Percentiles rank a stretch among this genome's conserved stretches.
Evolutionary conservation across 2,888 invertebrate species (phyloP).

Genomic region (Drosophila quasianomalipes): DNA sequence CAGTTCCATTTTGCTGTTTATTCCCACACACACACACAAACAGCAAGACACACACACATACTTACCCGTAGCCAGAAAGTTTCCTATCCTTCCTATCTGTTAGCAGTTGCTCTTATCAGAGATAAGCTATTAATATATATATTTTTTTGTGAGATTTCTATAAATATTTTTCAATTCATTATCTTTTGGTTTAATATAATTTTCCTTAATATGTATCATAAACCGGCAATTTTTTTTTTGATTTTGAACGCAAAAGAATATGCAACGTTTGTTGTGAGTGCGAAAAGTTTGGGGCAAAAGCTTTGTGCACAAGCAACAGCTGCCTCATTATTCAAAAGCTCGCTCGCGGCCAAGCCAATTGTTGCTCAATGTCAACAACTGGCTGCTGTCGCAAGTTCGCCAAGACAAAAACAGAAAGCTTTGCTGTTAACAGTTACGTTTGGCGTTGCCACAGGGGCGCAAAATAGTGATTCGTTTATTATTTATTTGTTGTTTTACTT

Average conservation of each 20-base stretch:
- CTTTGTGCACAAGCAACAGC: slow-evolving; percentile 63
- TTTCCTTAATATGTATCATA: not conserved
- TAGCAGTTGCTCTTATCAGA: not conserved
- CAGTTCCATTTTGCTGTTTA: slow-evolving; percentile 52
- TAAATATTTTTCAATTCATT: not conserved
- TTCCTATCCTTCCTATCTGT: slow-evolving; percentile 29
- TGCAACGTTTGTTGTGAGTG: slow-evolving; percentile 20
- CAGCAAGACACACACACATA: slow-evolving; percentile 9
- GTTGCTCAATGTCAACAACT: slow-evolving; percentile 43
- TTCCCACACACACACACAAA: slow-evolving; percentile 27
- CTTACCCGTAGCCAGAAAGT: slow-evolving; percentile 45
- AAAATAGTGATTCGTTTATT: not conserved
- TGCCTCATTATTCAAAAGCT: slow-evolving; percentile 56
- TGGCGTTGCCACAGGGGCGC: slow-evolving; percentile 55
- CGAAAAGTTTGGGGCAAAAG: slow-evolving; percentile 48
- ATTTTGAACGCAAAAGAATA: slow-evolving; percentile 9
- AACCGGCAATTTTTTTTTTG: slow-evolving; percentile 40
- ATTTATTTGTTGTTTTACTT: not conserved
- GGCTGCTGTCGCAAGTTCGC: not conserved
- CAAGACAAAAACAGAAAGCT: slow-evolving; percentile 32
- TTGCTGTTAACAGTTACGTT: slow-evolving; percentile 21
- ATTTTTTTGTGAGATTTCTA: not conserved
- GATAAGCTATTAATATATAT: not conserved
- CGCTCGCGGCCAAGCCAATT: slow-evolving; percentile 30
- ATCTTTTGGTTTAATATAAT: not conserved